Evolutionary conservation across 2,888 invertebrate species (phyloP), one percentile per base, ranked within the genome.

Genomic region (Timema podura): DNA sequence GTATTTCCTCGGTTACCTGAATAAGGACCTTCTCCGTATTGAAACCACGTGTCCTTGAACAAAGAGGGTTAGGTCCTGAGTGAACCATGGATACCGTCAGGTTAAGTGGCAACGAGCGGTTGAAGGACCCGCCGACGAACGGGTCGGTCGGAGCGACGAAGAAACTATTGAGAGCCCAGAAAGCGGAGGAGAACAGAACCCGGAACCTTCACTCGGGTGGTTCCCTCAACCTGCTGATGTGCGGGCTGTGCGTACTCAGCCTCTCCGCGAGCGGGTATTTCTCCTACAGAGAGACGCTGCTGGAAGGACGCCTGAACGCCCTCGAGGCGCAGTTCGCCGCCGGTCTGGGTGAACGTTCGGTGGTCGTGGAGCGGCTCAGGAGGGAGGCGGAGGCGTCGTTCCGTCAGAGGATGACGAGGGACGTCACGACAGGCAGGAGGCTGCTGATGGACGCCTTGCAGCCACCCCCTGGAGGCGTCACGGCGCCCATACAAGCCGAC

Each of bases 161-260:
- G 16, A 47, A 46, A 13, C 49, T 54, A 45, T 9, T 6, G 44
- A 11, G 46, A 30, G 65, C 45, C 8, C 16, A 11, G 30, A 67
- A n/a, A 10, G 65, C 59, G 68, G 64, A 9, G 68, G 64, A 9
- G 8, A 30, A 16, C 59, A 66, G 67, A n/a, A 30, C n/a, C 2
- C 61, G n/a, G 16, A 11, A 11, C 16, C 61, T 11, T 30, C 30
- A n/a, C 30, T 5, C 5, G 1, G 61, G n/a, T 15, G 16, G 30
- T 30, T 30, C 30, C 49, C 15, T 61, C 9, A 66, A 67, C 61
- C 51, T 86, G 80, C 83, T 88, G 82, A 82, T 88, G 85, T 86
- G 87, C 84, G 85, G 86, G 73, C 75, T 83, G 79, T 88, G 88
- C 83, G 84, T 86, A 79, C 84, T 88, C 85, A 87, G 87, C 82